phyloP scores from a whole-genome alignment of 2,888 invertebrate species.

The Lacanobia wlatinum region DNA sequence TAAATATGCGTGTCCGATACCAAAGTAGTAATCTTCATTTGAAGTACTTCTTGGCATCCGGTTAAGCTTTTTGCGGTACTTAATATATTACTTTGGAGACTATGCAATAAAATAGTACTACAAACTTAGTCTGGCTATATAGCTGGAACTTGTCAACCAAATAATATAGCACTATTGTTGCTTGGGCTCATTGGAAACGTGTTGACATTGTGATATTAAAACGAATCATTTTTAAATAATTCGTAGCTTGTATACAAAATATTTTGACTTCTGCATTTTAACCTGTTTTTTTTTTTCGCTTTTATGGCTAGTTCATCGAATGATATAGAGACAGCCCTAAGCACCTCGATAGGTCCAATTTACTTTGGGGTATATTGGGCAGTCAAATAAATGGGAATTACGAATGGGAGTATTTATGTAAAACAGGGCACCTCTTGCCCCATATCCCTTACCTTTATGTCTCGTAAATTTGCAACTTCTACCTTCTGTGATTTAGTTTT shows the following conservation, averaged over 20 bases:
- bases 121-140: not conserved
- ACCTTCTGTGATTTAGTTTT: constrained; percentile 57
- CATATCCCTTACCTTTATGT: constrained; percentile 60
- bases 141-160: not conserved
- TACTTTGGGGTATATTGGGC: constrained; percentile 60
- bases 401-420: constrained; percentile 64
- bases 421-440: constrained; percentile 59
- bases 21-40: not conserved
- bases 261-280: not conserved
- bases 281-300: not conserved
- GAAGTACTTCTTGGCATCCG: not conserved
- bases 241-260: not conserved
- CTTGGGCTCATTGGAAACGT: not conserved
- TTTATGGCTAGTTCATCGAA: not conserved
- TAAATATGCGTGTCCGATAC: no score
- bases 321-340: constrained; percentile 39
- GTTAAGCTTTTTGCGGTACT: not conserved
- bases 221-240: not conserved
- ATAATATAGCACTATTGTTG: not conserved
- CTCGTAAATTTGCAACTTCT: constrained; percentile 60
- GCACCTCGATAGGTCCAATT: constrained; percentile 45
- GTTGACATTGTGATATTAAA: not conserved
- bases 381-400: constrained; percentile 66
- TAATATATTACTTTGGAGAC: not conserved
- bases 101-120: not conserved